Evolutionary conservation across 2,888 invertebrate species (phyloP), one percentile per base, ranked within the genome.

Genomic region (Furcula furcula): DNA sequence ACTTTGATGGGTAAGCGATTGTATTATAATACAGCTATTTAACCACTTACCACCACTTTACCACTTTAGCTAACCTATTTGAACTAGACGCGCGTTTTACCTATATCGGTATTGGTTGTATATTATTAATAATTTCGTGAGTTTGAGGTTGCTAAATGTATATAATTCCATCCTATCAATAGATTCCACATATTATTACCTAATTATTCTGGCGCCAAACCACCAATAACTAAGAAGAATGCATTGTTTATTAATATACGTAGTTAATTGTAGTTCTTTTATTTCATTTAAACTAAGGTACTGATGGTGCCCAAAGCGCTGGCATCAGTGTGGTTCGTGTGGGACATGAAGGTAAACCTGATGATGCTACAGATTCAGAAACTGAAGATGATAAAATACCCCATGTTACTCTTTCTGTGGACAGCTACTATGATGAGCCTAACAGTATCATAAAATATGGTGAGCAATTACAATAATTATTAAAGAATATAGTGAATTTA

Each of bases 1-100:
- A 93, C 92, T 58, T 90, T 95, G 50, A 91, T 96, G 84, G 94
- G 96, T 96, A 90, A 91, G 91, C 82, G n/a, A n/a, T n/a, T n/a
- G n/a, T n/a, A n/a, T n/a, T n/a, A n/a, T n/a, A n/a, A n/a, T n/a
- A n/a, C n/a, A n/a, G n/a, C n/a, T n/a, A n/a, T n/a, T n/a, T n/a
- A n/a, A n/a, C n/a, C n/a, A n/a, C n/a, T n/a, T n/a, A n/a, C n/a
- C n/a, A n/a, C n/a, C n/a, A n/a, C n/a, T n/a, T n/a, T n/a, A n/a
- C n/a, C n/a, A n/a, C n/a, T n/a, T n/a, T n/a, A n/a, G n/a, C n/a
- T n/a, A n/a, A n/a, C n/a, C n/a, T n/a, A n/a, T n/a, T n/a, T n/a
- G n/a, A n/a, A n/a, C n/a, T n/a, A n/a, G n/a, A n/a, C n/a, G n/a
- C n/a, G n/a, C n/a, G n/a, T n/a, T n/a, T n/a, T n/a, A n/a, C n/a